These are phyloP conservation scores for Epizoanthus stellaris DNA, from an alignment of 92 coral and sea anemone species.

Conservation along the genomic window DNA sequence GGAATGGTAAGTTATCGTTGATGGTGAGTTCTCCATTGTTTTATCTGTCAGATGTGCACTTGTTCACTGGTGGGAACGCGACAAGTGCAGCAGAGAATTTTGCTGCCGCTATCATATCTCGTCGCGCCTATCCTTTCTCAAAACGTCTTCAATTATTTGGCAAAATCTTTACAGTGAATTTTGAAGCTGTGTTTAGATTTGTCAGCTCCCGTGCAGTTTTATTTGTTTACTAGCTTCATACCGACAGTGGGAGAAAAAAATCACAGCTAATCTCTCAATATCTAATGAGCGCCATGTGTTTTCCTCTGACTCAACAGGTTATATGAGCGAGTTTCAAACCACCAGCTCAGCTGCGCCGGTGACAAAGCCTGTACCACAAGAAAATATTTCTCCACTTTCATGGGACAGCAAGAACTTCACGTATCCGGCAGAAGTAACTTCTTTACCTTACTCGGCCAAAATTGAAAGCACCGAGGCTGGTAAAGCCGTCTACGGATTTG, in stretches of 20 bases:
- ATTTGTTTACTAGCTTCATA: background rate
- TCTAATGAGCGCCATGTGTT: constrained; percentile 75
- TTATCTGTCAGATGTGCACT: constrained; percentile 26
- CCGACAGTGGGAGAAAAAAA: constrained; percentile 29
- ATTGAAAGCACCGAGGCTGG: constrained; percentile 37
- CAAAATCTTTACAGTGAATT: constrained; percentile 1
- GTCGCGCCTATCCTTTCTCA: constrained; percentile 9
- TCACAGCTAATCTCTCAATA: constrained; percentile 51
- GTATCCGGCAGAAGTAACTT: constrained; percentile 88
- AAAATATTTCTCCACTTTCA: constrained; percentile 54
- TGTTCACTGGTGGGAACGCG: constrained; percentile 17
- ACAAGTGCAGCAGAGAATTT: constrained; percentile 20
- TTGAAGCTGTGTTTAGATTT: constrained; percentile 12
- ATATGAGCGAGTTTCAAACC: constrained; percentile 56
- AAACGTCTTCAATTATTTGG: background rate
- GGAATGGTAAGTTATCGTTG: constrained; percentile 65
- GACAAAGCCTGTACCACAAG: constrained; percentile 44
- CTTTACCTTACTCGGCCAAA: constrained; percentile 52
- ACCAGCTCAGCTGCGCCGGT: constrained; percentile 46
- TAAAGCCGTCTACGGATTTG: constrained; percentile 27
- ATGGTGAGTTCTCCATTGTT: background rate
- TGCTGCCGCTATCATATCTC: background rate
- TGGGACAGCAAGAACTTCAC: constrained; percentile 71
- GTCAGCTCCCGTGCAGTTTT: constrained; percentile 5
- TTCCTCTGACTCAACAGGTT: constrained; percentile 75